Conservation (phyloP, 2,797 vertebrate species). For the Pangasius sanitwongsei region DNA sequence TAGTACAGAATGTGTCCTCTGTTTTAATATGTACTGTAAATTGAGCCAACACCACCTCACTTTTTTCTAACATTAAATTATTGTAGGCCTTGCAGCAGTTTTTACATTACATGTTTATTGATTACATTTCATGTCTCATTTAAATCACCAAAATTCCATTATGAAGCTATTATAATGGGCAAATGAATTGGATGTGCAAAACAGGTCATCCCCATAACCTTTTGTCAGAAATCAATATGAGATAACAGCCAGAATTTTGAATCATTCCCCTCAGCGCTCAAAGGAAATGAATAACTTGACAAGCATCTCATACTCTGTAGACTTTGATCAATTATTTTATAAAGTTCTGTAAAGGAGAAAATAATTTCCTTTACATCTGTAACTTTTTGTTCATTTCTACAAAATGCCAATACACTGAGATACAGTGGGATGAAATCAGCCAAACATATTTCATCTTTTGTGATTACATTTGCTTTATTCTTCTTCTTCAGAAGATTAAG, state of each 20-base stretch:
- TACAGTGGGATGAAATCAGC: slow-evolving; percentile 35
- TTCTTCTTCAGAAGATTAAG: slow-evolving; percentile 47
- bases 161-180: slow-evolving; percentile 19
- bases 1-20: neutral
- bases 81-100: slow-evolving; percentile 11
- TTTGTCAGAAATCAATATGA: slow-evolving; percentile 36
- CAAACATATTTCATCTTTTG: slow-evolving; percentile 1
- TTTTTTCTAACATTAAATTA: neutral
- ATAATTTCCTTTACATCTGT: slow-evolving; percentile 39
- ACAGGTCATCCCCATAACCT: neutral
- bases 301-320: slow-evolving; percentile 21
- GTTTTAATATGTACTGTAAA: neutral
- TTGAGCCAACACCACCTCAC: neutral
- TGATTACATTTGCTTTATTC: slow-evolving; percentile 33
- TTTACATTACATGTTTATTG: slow-evolving; percentile 16
- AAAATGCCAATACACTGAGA: slow-evolving; percentile 40
- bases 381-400: slow-evolving; percentile 31
- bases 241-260: slow-evolving; percentile 15
- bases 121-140: slow-evolving; percentile 20
- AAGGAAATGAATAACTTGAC: slow-evolving; percentile 32
- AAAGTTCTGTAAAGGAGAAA: slow-evolving; percentile 38
- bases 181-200: slow-evolving; percentile 19
- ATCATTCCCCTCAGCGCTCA: neutral
- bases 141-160: slow-evolving; percentile 23
- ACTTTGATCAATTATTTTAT: slow-evolving; percentile 24